Conservation (phyloP, 2,797 vertebrate genomes). For the Sphaeramia orbicularis region DNA sequence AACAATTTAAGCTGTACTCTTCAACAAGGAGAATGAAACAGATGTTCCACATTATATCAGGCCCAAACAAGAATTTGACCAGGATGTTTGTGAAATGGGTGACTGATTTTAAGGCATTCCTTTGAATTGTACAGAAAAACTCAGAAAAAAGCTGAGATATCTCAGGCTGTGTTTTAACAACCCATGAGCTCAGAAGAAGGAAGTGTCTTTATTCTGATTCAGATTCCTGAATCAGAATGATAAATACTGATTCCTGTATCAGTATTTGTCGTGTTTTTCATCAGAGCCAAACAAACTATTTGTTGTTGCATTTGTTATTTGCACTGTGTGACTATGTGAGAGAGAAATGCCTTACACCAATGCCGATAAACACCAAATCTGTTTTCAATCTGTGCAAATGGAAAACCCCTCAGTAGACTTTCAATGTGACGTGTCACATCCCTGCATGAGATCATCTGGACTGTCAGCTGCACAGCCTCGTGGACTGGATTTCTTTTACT, state of each 20-base stretch:
- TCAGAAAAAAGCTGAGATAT: no score
- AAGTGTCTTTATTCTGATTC: no score
- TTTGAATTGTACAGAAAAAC: no score
- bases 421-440: conserved; percentile 13
- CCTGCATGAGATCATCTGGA: conserved; percentile 40
- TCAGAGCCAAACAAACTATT: not conserved
- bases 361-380: conserved; percentile 25
- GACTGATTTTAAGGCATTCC: not conserved
- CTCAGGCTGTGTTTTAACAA: not conserved
- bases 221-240: no score
- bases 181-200: no score
- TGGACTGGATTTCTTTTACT: not conserved
- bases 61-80: not conserved
- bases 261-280: not conserved
- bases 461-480: not conserved
- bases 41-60: not conserved
- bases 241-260: no score
- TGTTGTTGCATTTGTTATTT: not conserved
- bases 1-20: no score
- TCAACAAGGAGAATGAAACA: not conserved
- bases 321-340: not conserved
- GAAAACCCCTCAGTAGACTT: conserved; percentile 37
- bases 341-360: not conserved
- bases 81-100: not conserved
- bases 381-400: conserved; percentile 31